These are phyloP conservation scores for Eubucco bourcierii DNA, from an alignment of 2,113 vertebrate species.

Conservation along the genomic window DNA sequence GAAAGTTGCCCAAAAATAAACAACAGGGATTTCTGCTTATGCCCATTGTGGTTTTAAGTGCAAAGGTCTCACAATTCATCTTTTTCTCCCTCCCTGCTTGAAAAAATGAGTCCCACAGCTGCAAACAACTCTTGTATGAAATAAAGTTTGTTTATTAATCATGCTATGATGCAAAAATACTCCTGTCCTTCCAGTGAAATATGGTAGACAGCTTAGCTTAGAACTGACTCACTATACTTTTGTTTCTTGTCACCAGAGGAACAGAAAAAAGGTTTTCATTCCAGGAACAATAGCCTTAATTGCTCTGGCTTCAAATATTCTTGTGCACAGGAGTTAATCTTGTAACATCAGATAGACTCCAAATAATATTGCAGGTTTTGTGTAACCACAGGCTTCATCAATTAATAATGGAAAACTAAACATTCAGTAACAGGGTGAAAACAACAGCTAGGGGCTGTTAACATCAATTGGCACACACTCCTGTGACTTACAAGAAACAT, in stretches of 20 bases:
- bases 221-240: not conserved
- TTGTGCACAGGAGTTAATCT: not conserved
- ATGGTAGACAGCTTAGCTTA: not conserved
- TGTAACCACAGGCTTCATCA: not conserved
- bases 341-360: not conserved
- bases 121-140: not conserved
- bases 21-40: not conserved
- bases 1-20: not conserved
- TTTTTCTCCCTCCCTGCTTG: not conserved
- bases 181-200: rapidly evolving
- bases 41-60: not conserved
- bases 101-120: not conserved
- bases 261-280: not conserved
- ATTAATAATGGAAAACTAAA: conserved; percentile 37
- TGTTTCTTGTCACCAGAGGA: not conserved
- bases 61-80: not conserved
- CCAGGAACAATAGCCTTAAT: not conserved
- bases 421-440: not conserved
- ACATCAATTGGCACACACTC: conserved; percentile 4
- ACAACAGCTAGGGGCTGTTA: conserved; percentile 3
- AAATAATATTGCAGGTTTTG: not conserved
- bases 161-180: not conserved
- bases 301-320: not conserved
- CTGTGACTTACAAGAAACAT: not conserved
- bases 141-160: not conserved